phyloP scores from a whole-genome alignment of 2,113 vertebrate species.

The Cheirogaleus medius region DNA sequence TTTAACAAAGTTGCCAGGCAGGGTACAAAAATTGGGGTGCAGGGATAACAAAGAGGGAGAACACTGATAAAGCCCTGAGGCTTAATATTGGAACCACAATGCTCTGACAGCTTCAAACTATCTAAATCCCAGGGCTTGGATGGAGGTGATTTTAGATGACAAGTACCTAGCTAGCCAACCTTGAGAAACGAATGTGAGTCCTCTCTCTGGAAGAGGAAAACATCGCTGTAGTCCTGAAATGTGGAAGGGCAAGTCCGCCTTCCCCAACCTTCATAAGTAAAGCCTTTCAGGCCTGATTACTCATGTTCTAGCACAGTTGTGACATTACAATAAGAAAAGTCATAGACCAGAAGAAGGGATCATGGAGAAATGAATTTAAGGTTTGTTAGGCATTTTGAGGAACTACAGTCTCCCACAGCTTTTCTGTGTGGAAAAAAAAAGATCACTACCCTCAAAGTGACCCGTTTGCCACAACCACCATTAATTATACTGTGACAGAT shows the following conservation, averaged over 20 bases:
- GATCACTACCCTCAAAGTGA: background rate
- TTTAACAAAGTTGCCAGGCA: background rate
- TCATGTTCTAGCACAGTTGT: background rate
- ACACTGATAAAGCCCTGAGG: background rate
- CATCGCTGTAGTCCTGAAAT: background rate
- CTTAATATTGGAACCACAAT: background rate
- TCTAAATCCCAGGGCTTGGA: background rate
- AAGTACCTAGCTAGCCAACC: background rate
- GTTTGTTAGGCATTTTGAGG: background rate
- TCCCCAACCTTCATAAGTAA: background rate
- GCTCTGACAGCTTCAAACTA: background rate
- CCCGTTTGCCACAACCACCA: constrained; percentile 6
- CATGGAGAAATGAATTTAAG: background rate
- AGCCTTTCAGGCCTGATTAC: background rate
- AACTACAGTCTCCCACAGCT: background rate
- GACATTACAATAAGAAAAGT: background rate
- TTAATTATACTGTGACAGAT: constrained; percentile 48
- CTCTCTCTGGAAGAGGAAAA: background rate
- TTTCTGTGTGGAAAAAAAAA: background rate
- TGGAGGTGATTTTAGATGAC: background rate
- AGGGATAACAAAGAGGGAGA: background rate
- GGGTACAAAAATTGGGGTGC: background rate
- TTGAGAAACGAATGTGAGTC: background rate
- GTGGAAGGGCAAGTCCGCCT: background rate
- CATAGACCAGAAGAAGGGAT: background rate